phyloP scores from a whole-genome alignment of 2,113 vertebrate species.

The Rhombomys opimus region DNA sequence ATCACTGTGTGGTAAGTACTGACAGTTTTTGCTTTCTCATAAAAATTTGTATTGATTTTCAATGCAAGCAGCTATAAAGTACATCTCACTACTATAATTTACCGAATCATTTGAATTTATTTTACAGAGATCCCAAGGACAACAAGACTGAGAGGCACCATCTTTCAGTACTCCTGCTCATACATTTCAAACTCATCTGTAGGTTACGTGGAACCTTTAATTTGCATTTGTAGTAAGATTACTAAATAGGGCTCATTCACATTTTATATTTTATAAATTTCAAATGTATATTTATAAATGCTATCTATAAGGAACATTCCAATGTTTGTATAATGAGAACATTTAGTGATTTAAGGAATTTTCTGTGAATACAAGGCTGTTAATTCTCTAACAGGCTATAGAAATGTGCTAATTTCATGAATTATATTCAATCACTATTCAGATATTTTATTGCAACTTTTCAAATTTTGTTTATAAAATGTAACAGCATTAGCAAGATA shows the following conservation, averaged over 20 bases:
- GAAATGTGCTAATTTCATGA: not conserved
- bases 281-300: slow-evolving; percentile 53
- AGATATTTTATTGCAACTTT: not conserved
- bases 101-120: not conserved
- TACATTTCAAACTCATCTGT: slow-evolving; percentile 68
- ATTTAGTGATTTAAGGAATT: not conserved
- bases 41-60: not conserved
- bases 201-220: slow-evolving; percentile 66
- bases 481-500: not conserved
- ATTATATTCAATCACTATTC: not conserved
- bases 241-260: slow-evolving; percentile 48
- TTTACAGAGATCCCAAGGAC: slow-evolving; percentile 31
- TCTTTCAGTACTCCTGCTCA: slow-evolving; percentile 45
- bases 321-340: slow-evolving; percentile 13
- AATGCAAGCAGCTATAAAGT: not conserved
- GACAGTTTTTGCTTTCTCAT: not conserved
- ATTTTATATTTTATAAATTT: slow-evolving; percentile 62
- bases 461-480: not conserved
- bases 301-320: not conserved
- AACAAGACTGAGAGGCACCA: slow-evolving; percentile 48
- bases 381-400: not conserved
- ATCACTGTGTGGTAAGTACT: not conserved
- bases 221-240: slow-evolving; percentile 64
- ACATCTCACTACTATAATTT: not conserved
- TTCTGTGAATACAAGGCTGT: not conserved